phyloP scores from a whole-genome alignment of 2,113 vertebrate species.

The Piliocolobus tephrosceles region DNA sequence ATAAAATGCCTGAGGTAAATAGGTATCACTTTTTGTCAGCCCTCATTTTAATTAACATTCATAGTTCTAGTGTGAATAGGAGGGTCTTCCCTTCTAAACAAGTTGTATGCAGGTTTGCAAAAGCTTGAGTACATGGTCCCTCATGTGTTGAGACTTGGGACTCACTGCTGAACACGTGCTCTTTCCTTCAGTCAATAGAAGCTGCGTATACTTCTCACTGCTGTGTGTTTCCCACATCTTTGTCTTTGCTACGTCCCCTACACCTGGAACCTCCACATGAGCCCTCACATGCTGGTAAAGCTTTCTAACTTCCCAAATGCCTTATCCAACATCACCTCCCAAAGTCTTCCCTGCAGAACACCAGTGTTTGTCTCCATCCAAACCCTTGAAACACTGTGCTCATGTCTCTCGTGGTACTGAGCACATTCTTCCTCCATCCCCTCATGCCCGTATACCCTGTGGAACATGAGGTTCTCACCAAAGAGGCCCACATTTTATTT shows the following conservation, averaged over 20 bases:
- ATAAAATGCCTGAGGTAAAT: neutral
- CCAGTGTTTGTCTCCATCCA: neutral
- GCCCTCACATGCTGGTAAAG: too few relatives aligned
- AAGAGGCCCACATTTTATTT: neutral
- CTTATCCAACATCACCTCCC: neutral
- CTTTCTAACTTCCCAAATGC: neutral
- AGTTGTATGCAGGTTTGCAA: neutral
- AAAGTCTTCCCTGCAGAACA: neutral
- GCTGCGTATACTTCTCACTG: rapidly evolving
- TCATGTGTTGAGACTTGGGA: neutral
- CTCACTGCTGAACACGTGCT: rapidly evolving
- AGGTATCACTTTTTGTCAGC: too few relatives aligned
- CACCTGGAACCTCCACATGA: neutral
- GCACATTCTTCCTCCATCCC: neutral
- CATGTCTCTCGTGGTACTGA: neutral
- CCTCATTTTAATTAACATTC: neutral
- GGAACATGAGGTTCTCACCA: neutral
- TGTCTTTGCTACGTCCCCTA: neutral
- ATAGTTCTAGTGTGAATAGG: too few relatives aligned
- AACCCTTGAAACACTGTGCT: neutral
- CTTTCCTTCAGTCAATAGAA: neutral
- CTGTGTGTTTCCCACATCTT: neutral
- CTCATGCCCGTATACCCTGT: neutral
- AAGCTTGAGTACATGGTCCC: too few relatives aligned
- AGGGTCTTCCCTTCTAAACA: neutral